phyloP scores from a whole-genome alignment of 2,113 vertebrate genomes.

The Notarius lentiginosus region DNA sequence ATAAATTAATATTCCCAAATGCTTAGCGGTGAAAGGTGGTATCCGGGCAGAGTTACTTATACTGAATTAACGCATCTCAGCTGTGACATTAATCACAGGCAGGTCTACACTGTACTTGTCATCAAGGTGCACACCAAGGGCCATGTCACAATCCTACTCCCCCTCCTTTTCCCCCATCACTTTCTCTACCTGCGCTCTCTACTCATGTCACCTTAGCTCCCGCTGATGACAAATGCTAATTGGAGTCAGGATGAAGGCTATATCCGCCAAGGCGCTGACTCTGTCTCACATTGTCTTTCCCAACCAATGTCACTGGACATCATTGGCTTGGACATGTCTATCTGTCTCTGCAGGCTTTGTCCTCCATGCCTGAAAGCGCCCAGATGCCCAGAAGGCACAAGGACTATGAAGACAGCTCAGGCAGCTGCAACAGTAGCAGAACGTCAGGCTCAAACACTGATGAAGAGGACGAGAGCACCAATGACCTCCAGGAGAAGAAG shows the following conservation, averaged over 20 bases:
- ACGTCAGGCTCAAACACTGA: slow-evolving; percentile 79
- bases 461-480: slow-evolving; percentile 72
- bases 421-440: slow-evolving; percentile 79
- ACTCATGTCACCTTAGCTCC: slow-evolving; percentile 56
- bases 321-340: slow-evolving; percentile 39
- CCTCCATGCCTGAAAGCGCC: slow-evolving; percentile 89
- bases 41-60: slow-evolving; percentile 43
- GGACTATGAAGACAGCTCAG: slow-evolving; percentile 71
- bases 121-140: slow-evolving; percentile 16
- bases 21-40: slow-evolving; percentile 39
- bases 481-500: slow-evolving; percentile 77
- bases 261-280: slow-evolving; percentile 36
- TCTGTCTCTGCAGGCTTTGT: slow-evolving; percentile 77
- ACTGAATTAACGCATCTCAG: slow-evolving; percentile 55
- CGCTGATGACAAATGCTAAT: slow-evolving; percentile 67
- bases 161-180: not conserved
- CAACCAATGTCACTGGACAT: slow-evolving; percentile 33
- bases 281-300: slow-evolving; percentile 23
- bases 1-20: slow-evolving; percentile 48
- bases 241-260: slow-evolving; percentile 58
- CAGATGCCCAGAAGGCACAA: slow-evolving; percentile 76
- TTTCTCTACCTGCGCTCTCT: not conserved
- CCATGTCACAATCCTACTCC: slow-evolving; percentile 10
- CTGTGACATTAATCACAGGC: slow-evolving; percentile 53
- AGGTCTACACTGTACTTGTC: slow-evolving; percentile 43